phyloP scores from a whole-genome alignment of 2,797 vertebrate species.

The Nasua narica region DNA sequence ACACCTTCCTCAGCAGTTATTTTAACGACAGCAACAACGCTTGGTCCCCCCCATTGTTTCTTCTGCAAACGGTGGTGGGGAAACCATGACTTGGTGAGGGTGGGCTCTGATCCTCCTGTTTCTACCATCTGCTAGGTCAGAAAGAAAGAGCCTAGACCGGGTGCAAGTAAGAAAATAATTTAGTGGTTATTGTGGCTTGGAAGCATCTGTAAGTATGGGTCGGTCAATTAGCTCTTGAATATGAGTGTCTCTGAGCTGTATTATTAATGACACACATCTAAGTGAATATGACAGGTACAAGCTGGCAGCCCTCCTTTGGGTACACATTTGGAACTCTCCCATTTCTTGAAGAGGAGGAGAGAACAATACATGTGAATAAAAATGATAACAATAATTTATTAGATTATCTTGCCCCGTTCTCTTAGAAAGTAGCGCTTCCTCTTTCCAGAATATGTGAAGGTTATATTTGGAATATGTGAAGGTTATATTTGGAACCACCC shows the following conservation, averaged over 20 bases:
- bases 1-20: neutral
- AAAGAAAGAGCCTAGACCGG: neutral
- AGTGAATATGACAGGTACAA: rapidly evolving
- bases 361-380: too few species aligned
- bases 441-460: neutral
- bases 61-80: neutral
- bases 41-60: neutral
- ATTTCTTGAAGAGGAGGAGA: neutral
- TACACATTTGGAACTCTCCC: neutral
- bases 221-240: neutral
- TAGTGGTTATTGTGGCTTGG: neutral
- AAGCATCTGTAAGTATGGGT: neutral
- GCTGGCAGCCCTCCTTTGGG: neutral
- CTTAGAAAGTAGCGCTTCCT: conserved; percentile 3
- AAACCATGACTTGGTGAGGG: neutral
- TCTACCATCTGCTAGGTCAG: neutral
- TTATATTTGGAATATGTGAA: neutral
- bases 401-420: neutral
- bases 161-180: neutral
- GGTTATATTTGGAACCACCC: neutral
- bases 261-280: rapidly evolving
- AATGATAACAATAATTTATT: neutral
- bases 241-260: rapidly evolving
- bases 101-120: neutral
- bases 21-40: neutral